These are phyloP conservation scores for Thyatira batis DNA, from an alignment of 2,888 invertebrate genomes.

Conservation along the genomic window DNA sequence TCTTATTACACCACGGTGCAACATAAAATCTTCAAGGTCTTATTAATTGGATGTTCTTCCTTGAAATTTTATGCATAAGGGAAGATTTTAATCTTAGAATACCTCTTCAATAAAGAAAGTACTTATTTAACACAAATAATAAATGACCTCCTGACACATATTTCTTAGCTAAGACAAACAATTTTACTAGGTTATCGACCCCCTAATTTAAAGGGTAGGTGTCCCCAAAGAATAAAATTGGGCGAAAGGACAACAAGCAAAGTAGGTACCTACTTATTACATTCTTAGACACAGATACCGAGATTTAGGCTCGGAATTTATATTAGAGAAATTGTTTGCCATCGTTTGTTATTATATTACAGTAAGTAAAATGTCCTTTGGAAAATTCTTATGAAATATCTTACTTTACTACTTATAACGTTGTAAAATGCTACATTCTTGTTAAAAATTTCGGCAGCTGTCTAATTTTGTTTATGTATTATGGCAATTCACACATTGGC, in stretches of 20 bases:
- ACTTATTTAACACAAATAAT: too few relatives aligned
- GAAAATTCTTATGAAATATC: not conserved
- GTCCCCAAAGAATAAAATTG: slow-evolving; percentile 15
- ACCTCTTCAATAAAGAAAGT: too few relatives aligned
- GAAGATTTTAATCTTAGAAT: too few relatives aligned
- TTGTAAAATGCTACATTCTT: not conserved
- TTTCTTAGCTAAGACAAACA: too few relatives aligned
- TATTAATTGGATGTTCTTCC: not conserved
- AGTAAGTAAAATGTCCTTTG: slow-evolving; percentile 7
- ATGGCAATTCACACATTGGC: not conserved
- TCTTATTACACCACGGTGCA: not conserved
- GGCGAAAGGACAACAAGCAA: slow-evolving; percentile 15
- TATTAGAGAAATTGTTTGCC: slow-evolving; percentile 27
- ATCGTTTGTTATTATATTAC: slow-evolving; percentile 16
- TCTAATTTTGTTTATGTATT: not conserved
- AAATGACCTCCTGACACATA: too few relatives aligned
- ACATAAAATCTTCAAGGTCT: not conserved
- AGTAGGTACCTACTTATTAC: slow-evolving; percentile 27
- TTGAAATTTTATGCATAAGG: too few relatives aligned
- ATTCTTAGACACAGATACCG: slow-evolving; percentile 24
- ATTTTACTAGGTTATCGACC: not conserved
- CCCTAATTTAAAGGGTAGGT: slow-evolving; percentile 9
- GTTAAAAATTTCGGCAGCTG: not conserved
- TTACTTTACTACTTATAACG: not conserved
- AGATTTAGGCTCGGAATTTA: slow-evolving; percentile 26